phyloP scores from a whole-genome alignment of 2,797 vertebrate genomes.

The Acanthiza pusilla region DNA sequence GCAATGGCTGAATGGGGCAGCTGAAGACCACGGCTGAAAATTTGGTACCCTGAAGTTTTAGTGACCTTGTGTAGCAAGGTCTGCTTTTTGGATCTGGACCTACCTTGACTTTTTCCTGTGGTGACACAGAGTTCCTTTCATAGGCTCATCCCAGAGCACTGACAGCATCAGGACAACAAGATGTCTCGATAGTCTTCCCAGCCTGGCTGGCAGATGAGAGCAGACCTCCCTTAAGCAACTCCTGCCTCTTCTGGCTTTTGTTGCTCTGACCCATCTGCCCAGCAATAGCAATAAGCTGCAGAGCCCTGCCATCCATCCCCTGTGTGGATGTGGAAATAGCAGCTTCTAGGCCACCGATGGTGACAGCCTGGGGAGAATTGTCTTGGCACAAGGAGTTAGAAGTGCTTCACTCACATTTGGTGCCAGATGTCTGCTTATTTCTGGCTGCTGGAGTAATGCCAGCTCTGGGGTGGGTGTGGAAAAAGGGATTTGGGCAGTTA shows the following conservation, averaged over 20 bases:
- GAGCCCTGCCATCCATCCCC: not conserved
- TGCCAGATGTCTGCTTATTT: slow-evolving; percentile 48
- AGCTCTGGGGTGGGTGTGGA: not conserved
- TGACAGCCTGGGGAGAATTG: not conserved
- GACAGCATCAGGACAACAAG: not conserved
- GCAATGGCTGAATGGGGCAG: not conserved
- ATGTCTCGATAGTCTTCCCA: not conserved
- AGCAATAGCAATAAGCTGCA: not conserved
- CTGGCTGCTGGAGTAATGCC: not conserved
- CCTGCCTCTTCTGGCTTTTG: not conserved
- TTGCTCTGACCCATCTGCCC: not conserved
- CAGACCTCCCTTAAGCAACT: not conserved
- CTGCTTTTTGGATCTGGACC: not conserved
- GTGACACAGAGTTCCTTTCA: not conserved
- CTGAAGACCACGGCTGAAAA: not conserved
- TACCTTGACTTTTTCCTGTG: not conserved
- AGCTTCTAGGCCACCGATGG: not conserved
- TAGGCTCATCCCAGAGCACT: not conserved
- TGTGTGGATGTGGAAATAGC: not conserved
- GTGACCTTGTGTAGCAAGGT: not conserved
- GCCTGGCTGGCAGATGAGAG: not conserved
- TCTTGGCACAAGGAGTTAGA: slow-evolving; percentile 28
- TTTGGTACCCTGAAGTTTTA: not conserved
- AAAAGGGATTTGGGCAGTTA: slow-evolving; percentile 34
- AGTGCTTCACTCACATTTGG: not conserved